A percentile compares a stretch with the other conserved stretches of the same genome.
Evolutionary conservation across 2,888 invertebrate species (phyloP).

Genomic region (Terebella lapidaria): DNA sequence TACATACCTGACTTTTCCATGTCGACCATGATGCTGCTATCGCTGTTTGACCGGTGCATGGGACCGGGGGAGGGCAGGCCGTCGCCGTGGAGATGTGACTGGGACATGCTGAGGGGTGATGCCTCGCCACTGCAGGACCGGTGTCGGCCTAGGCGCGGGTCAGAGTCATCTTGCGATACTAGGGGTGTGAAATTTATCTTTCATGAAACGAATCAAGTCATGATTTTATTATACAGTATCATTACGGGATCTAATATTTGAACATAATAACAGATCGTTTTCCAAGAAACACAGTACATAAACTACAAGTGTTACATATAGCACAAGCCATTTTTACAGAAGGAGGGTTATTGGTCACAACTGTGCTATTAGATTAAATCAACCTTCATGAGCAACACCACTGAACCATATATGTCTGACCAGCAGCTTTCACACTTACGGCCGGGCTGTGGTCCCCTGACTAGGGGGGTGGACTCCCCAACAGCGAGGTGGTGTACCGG

Average conservation of each 20-base stretch:
- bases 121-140: conserved; percentile 45
- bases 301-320: too few relatives aligned
- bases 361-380: neutral
- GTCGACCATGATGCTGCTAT: conserved; percentile 36
- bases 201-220: too few relatives aligned
- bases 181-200: too few relatives aligned
- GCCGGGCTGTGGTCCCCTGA: neutral
- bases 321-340: too few relatives aligned
- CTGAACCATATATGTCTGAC: neutral
- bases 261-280: too few relatives aligned
- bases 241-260: too few relatives aligned
- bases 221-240: too few relatives aligned
- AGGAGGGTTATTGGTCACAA: too few relatives aligned
- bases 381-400: neutral
- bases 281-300: too few relatives aligned
- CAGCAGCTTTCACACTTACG: neutral
- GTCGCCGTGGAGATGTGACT: neutral
- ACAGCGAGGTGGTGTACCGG: neutral
- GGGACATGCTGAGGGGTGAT: conserved; percentile 34
- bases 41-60: conserved; percentile 41
- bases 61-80: conserved; percentile 6
- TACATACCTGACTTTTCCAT: conserved; percentile 2
- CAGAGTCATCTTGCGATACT: neutral
- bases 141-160: conserved; percentile 21
- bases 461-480: neutral